phyloP scores from a whole-genome alignment of 2,797 vertebrate genomes.

The Propithecus deckenii region DNA sequence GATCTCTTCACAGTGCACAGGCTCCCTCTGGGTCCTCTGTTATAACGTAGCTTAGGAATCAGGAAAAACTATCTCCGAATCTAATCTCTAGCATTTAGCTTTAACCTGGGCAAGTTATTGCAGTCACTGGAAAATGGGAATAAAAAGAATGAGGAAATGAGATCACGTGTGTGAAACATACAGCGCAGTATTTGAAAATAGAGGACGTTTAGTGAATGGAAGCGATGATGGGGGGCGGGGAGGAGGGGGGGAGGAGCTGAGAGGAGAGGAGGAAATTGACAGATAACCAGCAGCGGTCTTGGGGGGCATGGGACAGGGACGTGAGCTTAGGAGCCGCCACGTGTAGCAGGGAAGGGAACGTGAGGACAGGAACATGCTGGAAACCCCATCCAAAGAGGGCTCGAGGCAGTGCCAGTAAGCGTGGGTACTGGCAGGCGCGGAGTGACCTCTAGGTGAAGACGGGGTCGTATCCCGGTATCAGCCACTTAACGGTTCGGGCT shows the following conservation, averaged over 20 bases:
- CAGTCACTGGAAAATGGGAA: background rate
- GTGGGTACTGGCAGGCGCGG: background rate
- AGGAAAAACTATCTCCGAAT: background rate
- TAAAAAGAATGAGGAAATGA: background rate
- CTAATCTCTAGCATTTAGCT: background rate
- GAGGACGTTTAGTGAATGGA: background rate
- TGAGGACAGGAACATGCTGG: background rate
- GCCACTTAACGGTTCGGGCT: background rate
- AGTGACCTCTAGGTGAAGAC: background rate
- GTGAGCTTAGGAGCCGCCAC: background rate
- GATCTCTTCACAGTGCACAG: background rate
- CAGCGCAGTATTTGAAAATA: background rate
- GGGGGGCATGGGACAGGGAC: background rate
- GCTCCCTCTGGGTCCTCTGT: background rate
- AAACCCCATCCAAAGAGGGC: background rate
- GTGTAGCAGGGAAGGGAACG: background rate
- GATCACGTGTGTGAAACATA: background rate
- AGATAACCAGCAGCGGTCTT: no score
- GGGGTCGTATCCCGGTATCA: rapidly evolving
- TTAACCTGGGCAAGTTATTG: background rate
- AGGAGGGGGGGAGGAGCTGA: background rate
- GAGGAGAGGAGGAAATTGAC: no score
- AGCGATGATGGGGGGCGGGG: background rate
- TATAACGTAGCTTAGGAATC: background rate
- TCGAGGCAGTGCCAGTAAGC: background rate